Percentiles rank a stretch among this genome's conserved stretches.
Evolutionary conservation across 2,113 vertebrate species (phyloP).

Genomic region (Trochalopteron elliotii): DNA sequence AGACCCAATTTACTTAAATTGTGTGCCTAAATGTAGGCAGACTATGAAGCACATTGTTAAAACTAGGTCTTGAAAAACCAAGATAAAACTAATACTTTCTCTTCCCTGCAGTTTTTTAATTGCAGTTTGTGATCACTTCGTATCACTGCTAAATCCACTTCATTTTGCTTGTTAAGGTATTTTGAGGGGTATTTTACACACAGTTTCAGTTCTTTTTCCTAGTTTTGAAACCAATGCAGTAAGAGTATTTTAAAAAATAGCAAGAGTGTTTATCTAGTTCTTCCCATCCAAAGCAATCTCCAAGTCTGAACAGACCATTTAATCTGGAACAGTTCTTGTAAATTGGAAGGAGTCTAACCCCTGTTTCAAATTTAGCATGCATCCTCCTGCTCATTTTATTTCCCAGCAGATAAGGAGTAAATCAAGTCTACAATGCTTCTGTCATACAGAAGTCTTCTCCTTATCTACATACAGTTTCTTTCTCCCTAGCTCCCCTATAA

Average conservation of each 20-base stretch:
- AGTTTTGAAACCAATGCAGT: not conserved
- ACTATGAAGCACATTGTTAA: not conserved
- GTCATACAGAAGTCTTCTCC: not conserved
- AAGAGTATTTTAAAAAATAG: not conserved
- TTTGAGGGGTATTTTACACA: not conserved
- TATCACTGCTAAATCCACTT: not conserved
- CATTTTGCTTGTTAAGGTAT: not conserved
- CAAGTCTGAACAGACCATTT: not conserved
- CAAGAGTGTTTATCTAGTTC: not conserved
- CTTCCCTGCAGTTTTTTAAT: not conserved
- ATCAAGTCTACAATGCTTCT: not conserved
- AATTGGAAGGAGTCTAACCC: not conserved
- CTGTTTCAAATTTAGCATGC: conserved; percentile 9
- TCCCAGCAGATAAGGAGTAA: not conserved
- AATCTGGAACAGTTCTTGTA: not conserved
- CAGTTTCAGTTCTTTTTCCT: not conserved
- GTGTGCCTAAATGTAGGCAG: not conserved
- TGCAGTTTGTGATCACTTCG: not conserved
- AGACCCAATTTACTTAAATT: not conserved
- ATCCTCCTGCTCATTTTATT: not conserved
- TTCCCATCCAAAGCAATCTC: not conserved
- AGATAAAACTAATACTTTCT: not conserved
- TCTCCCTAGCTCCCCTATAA: not conserved
- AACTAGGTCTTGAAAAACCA: not conserved
- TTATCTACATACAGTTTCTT: not conserved